phyloP scores from a whole-genome alignment of 2,888 invertebrate genomes.

The Sinodicranocentrus sp. region DNA sequence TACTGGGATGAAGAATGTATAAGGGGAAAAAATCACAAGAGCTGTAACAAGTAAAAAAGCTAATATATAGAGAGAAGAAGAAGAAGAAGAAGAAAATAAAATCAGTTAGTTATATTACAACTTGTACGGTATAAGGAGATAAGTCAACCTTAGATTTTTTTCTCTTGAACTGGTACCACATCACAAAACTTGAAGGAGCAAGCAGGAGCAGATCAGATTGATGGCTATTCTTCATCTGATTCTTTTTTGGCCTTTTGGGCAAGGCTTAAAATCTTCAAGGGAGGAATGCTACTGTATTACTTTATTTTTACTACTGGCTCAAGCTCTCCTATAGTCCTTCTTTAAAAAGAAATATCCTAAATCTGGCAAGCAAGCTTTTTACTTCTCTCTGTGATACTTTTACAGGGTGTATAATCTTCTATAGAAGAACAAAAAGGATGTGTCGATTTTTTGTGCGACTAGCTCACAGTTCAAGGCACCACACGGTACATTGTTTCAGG shows the following conservation, averaged over 20 bases:
- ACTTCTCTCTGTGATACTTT: conserved; percentile 1
- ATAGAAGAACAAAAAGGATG: neutral
- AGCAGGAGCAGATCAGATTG: conserved; percentile 34
- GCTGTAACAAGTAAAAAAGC: conserved; percentile 28
- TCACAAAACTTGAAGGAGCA: neutral
- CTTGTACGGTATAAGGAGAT: neutral
- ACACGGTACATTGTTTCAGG: conserved; percentile 26
- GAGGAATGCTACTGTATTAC: conserved; percentile 37
- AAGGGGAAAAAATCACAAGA: conserved; percentile 23
- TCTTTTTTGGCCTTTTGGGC: conserved; percentile 36
- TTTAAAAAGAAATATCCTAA: neutral
- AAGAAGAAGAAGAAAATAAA: too few species aligned
- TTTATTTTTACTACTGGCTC: conserved; percentile 9
- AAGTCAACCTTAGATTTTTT: neutral
- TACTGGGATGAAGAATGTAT: conserved; percentile 5
- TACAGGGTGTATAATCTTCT: too few species aligned
- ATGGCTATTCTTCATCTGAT: conserved; percentile 30
- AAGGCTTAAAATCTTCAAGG: conserved; percentile 16
- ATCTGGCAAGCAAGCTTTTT: neutral
- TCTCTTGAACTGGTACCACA: neutral
- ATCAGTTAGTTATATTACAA: neutral
- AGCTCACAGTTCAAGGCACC: too few species aligned
- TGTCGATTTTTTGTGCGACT: too few species aligned
- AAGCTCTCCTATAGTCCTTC: neutral
- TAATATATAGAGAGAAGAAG: too few species aligned